Conservation (phyloP, 2,113 vertebrate genomes). For the Burhinus bistriatus region DNA sequence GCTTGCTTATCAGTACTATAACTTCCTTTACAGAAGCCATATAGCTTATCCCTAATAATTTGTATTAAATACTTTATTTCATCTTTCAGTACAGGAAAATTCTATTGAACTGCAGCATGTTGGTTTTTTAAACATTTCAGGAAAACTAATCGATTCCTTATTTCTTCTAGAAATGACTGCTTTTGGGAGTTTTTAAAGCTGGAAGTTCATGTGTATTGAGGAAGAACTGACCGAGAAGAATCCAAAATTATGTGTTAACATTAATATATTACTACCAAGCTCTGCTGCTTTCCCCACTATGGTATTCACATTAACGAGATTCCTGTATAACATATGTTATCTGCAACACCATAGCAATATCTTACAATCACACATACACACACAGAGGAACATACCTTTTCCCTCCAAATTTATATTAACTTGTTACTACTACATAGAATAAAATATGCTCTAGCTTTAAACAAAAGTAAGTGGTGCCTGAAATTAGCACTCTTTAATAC, state of each 20-base stretch:
- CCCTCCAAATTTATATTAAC: neutral
- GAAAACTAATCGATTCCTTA: neutral
- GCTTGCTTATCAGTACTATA: neutral
- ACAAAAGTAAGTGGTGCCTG: neutral
- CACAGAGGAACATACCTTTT: neutral
- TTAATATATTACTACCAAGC: neutral
- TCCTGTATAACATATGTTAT: neutral
- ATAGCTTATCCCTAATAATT: neutral
- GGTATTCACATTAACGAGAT: neutral
- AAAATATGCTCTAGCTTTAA: neutral
- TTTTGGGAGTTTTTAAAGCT: neutral
- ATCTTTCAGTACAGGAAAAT: neutral
- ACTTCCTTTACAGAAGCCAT: neutral
- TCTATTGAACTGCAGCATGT: neutral
- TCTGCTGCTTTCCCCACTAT: neutral
- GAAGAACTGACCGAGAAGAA: constrained; percentile 9
- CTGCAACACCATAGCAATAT: neutral
- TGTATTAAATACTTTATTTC: neutral
- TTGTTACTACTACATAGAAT: neutral
- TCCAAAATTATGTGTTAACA: neutral
- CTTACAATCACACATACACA: neutral
- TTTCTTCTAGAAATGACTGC: neutral
- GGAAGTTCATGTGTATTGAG: neutral
- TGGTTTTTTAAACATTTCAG: neutral
- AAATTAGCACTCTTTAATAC: neutral